Conservation (phyloP, 2,113 vertebrate species). For the Nycticorax nycticorax region DNA sequence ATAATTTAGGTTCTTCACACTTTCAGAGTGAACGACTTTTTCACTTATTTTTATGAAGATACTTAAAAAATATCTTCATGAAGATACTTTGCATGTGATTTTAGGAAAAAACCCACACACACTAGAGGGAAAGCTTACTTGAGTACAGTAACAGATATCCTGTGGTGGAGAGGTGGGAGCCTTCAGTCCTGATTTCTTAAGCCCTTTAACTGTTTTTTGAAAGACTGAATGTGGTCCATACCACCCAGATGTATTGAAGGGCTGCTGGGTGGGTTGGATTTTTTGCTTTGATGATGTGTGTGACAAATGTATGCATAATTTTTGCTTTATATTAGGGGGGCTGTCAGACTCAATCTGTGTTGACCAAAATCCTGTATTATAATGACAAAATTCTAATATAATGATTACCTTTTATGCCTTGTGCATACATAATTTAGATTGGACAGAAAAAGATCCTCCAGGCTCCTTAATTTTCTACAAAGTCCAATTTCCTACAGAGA, state of each 20-base stretch:
- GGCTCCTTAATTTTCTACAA: background rate
- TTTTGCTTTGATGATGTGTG: background rate
- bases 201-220: background rate
- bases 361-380: background rate
- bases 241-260: background rate
- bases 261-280: background rate
- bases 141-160: background rate
- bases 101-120: background rate
- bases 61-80: background rate
- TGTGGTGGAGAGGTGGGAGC: too few species aligned
- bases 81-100: background rate
- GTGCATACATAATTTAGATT: background rate
- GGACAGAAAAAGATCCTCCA: background rate
- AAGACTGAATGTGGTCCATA: background rate
- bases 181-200: background rate
- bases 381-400: background rate
- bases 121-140: too few species aligned
- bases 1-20: background rate
- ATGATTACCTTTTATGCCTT: background rate
- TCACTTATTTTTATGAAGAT: background rate
- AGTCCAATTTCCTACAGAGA: background rate
- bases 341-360: background rate
- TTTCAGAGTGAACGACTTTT: background rate
- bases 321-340: background rate
- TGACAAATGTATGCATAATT: background rate